Percentiles rank a stretch among this genome's conserved stretches.
These are phyloP conservation scores for Dolichomitus sp. DNA, from an alignment of 2,888 invertebrate species.

Conservation along the genomic window DNA sequence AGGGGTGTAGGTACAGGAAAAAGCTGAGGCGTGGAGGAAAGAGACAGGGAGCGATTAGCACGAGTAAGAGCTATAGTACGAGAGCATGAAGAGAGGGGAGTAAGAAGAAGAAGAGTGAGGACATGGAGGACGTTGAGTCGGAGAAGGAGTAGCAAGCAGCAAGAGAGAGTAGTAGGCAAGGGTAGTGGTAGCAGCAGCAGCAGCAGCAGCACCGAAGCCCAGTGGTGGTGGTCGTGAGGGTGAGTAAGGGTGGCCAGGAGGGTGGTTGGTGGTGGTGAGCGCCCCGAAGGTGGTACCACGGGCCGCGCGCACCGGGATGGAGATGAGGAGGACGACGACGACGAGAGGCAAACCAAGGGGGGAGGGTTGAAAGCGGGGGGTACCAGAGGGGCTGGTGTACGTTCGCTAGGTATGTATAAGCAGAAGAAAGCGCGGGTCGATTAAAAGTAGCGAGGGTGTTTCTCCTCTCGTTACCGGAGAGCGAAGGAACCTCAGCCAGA, in stretches of 20 bases:
- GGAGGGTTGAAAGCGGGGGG: slow-evolving; percentile 68
- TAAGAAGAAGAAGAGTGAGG: slow-evolving; percentile 64
- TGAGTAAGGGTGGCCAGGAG: slow-evolving; percentile 32
- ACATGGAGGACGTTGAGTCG: slow-evolving; percentile 42
- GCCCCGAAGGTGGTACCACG: slow-evolving; percentile 72
- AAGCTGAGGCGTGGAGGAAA: slow-evolving; percentile 57
- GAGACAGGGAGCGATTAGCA: slow-evolving; percentile 63
- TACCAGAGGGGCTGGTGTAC: slow-evolving; percentile 71
- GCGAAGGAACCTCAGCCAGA: slow-evolving; percentile 73
- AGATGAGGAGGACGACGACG: slow-evolving; percentile 71
- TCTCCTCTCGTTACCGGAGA: slow-evolving; percentile 86
- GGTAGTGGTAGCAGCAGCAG: slow-evolving; percentile 46
- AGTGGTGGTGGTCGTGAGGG: slow-evolving; percentile 63
- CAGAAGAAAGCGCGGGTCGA: slow-evolving; percentile 86
- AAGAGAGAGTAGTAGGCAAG: slow-evolving; percentile 28
- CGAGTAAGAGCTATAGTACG: slow-evolving; percentile 57
- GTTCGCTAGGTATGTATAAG: slow-evolving; percentile 85
- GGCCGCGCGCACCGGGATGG: slow-evolving; percentile 70
- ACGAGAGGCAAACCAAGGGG: slow-evolving; percentile 59
- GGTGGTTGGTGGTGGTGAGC: slow-evolving; percentile 65
- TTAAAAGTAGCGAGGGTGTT: slow-evolving; percentile 87
- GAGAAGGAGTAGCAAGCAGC: slow-evolving; percentile 39
- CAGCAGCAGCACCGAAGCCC: slow-evolving; percentile 32
- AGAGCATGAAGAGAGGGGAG: slow-evolving; percentile 33
- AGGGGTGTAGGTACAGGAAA: slow-evolving; percentile 48